Percentiles rank a stretch among this genome's conserved stretches.
These are phyloP conservation scores for Monochamus saltuarius DNA, from an alignment of 1,140 invertebrate genomes.

Conservation along the genomic window DNA sequence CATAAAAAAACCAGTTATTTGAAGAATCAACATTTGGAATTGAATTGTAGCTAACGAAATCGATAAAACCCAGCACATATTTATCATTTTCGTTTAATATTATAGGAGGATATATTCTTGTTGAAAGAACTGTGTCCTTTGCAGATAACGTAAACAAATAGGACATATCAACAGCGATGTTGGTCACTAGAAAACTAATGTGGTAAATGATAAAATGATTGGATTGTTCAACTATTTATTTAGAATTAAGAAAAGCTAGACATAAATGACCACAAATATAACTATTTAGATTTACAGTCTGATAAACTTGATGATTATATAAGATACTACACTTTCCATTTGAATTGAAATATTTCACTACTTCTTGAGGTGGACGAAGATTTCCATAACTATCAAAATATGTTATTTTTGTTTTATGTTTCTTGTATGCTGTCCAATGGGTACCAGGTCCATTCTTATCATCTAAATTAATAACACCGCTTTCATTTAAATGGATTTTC, in stretches of 20 bases:
- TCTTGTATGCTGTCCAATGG: slow-evolving; percentile 47
- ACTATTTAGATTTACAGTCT: neutral
- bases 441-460: no score
- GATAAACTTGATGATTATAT: slow-evolving; percentile 6
- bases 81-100: slow-evolving; percentile 6
- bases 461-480: no score
- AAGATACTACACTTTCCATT: slow-evolving; percentile 3
- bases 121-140: neutral
- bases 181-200: neutral
- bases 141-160: neutral
- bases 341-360: no score
- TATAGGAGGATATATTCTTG: slow-evolving; percentile 2
- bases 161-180: neutral
- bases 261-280: slow-evolving; percentile 10
- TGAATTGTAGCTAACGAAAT: slow-evolving; percentile 3
- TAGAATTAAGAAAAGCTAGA: slow-evolving; percentile 3
- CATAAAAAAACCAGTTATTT: slow-evolving; percentile 4
- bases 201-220: neutral
- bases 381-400: no score
- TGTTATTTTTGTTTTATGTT: slow-evolving; percentile 34
- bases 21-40: slow-evolving; percentile 5
- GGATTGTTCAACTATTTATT: neutral
- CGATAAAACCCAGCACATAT: slow-evolving; percentile 3
- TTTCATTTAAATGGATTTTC: no score
- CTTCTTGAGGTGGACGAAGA: no score